Evolutionary conservation across 2,797 vertebrate species (phyloP).

Genomic region (Helarctos malayanus): DNA sequence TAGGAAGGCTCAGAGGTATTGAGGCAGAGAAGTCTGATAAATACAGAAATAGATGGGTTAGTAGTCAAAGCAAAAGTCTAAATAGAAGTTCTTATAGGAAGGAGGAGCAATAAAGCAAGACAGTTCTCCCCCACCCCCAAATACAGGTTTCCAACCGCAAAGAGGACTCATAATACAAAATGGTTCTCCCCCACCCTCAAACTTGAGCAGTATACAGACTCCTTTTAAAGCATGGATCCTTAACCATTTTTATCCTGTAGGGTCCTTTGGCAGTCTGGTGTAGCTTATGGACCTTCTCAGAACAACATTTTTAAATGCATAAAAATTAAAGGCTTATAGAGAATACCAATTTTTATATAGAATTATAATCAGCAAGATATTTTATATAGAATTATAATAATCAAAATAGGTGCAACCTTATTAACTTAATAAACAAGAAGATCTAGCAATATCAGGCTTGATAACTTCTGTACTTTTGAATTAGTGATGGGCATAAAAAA

Average conservation of each 20-base stretch:
- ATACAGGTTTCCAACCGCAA: not conserved
- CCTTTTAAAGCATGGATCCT: not conserved
- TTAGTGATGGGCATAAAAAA: not conserved
- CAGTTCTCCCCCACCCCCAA: not conserved
- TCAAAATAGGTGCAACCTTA: not conserved
- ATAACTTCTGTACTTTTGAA: constrained; percentile 5
- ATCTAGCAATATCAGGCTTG: not conserved
- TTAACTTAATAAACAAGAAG: not conserved
- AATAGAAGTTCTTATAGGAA: constrained; percentile 13
- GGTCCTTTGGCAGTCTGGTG: not conserved
- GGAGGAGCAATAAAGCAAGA: not conserved
- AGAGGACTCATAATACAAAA: not conserved
- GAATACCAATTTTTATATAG: not conserved
- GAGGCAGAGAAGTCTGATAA: constrained; percentile 72
- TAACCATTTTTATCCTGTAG: not conserved
- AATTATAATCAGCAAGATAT: constrained; percentile 29
- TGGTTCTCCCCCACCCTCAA: not conserved
- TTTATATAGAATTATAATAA: constrained; percentile 23
- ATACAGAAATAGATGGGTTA: constrained; percentile 67
- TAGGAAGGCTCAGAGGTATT: constrained; percentile 66
- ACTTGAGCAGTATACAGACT: not conserved
- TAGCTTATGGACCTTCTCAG: not conserved
- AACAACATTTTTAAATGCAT: constrained; percentile 34
- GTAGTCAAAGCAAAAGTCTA: constrained; percentile 60
- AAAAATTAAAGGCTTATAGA: constrained; percentile 24